These are phyloP conservation scores for Drosophila funebris DNA, from an alignment of 1,140 invertebrate species.

Conservation along the genomic window DNA sequence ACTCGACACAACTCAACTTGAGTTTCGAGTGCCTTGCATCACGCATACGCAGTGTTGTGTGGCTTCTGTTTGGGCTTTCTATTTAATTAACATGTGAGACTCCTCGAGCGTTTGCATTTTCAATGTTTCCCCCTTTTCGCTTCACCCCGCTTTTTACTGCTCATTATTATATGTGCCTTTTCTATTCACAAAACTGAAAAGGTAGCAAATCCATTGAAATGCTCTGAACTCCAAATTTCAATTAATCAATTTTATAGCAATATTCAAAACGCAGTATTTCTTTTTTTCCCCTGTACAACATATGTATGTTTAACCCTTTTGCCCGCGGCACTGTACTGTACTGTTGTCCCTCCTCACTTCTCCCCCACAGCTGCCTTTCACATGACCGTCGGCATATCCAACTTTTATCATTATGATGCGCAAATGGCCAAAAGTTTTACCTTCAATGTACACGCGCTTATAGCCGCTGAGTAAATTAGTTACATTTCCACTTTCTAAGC, in stretches of 20 bases:
- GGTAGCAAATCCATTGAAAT: conserved; percentile 16
- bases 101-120: conserved; percentile 60
- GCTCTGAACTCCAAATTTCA: conserved; percentile 6
- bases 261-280: conserved; percentile 47
- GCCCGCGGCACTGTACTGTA: neutral
- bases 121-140: conserved; percentile 49
- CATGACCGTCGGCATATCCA: conserved; percentile 42
- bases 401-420: conserved; percentile 82
- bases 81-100: conserved; percentile 78
- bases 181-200: neutral
- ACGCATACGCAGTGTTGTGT: conserved; percentile 43
- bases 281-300: neutral
- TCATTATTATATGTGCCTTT: neutral
- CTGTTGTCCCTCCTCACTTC: neutral
- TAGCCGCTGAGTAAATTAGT: conserved; percentile 67
- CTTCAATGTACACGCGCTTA: conserved; percentile 6
- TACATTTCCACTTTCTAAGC: conserved; percentile 73
- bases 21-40: conserved; percentile 65
- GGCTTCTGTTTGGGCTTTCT: conserved; percentile 58
- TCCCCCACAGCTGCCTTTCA: conserved; percentile 7
- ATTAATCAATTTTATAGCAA: conserved; percentile 33
- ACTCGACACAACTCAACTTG: conserved; percentile 28
- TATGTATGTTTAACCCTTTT: neutral
- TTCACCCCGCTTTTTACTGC: neutral
- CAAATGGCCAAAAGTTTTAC: conserved; percentile 72